Conservation (phyloP, 2,888 invertebrate genomes). For the Agriopis leucophaearia region DNA sequence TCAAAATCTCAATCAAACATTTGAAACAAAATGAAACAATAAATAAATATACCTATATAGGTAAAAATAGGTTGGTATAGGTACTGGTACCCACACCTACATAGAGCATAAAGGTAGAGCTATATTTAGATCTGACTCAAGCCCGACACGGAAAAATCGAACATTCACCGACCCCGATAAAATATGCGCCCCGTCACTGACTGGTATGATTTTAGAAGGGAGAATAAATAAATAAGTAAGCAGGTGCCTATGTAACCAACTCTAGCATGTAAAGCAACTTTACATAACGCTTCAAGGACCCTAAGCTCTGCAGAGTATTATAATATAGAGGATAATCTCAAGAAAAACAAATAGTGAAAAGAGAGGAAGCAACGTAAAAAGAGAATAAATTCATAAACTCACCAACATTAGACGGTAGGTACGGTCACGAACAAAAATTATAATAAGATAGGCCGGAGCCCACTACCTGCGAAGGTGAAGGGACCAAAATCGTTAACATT, state of each 20-base stretch:
- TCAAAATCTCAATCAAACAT: not conserved
- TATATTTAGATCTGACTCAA: conserved; percentile 29
- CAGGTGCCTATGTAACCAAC: conserved; percentile 8
- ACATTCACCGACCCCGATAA: conserved; percentile 19
- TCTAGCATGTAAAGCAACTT: not conserved
- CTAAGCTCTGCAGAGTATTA: not conserved
- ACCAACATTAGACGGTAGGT: conserved; percentile 45
- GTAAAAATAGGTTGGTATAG: conserved; percentile 5
- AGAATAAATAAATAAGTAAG: conserved; percentile 27
- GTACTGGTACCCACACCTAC: not conserved
- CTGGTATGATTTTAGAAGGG: conserved; percentile 32
- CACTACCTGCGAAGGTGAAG: conserved; percentile 43
- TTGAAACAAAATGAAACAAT: not conserved
- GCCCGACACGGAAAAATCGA: conserved; percentile 28
- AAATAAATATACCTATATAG: not conserved
- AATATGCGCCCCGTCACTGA: conserved; percentile 30
- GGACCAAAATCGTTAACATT: conserved; percentile 50
- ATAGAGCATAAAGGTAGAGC: conserved; percentile 6
- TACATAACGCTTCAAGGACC: conserved; percentile 10
- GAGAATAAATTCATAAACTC: conserved; percentile 48
- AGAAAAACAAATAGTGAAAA: conserved; percentile 42
- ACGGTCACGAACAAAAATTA: conserved; percentile 47
- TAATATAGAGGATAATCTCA: conserved; percentile 23
- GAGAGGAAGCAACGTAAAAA: conserved; percentile 37
- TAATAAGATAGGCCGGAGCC: conserved; percentile 42